Evolutionary conservation across 23 tunicate genomes (phyloP), one percentile per base, ranked within the genome.

Genomic region (Styela clava): DNA sequence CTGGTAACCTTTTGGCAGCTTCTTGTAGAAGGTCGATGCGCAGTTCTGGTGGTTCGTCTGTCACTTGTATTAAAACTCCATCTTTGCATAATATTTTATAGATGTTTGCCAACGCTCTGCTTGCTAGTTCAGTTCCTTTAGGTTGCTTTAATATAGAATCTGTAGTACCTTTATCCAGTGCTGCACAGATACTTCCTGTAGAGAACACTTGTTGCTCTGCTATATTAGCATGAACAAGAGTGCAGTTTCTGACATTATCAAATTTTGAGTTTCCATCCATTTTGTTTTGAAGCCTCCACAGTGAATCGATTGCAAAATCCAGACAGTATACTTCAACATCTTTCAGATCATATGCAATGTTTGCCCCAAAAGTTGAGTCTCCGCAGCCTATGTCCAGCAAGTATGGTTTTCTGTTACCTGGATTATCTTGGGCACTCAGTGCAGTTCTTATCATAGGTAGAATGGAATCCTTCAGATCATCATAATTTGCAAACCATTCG

Each of bases 361-460:
- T 31, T 27, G 91, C 83, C 7, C 91, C 97, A 19, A 87, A 37
- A 2, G 33, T 9, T 16, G 97, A 92, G 0, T 35, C 26, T 7
- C 97, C 97, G 64, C 97, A 86, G 35, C 97, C 97, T 2, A 92
- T 36, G 56, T 92, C 97, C 29, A 92, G 30, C 16, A 87, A 79
- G 7, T 12, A 5, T 44, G 56, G 56, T 44, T 12, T 44, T 44
- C 12, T 7, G 0, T 26, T 31, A 0, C 44, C 36, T n/a, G 22
- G 18, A 19, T 36, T 23, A 5, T 34, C n/a, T 25, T 23, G 30
- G 5, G 21, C 18, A 65, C 20, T 36, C 1, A 76, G 29, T 26
- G 52, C 81, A 44, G 52, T 44, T 1, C 52, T 16, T 2, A 91
- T 34, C 30, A 32, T 62, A 3, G 61, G 63, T 25, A 16, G 7